Evolutionary conservation across 1,140 invertebrate genomes (phyloP).

Genomic region (Diuraphis noxia): DNA sequence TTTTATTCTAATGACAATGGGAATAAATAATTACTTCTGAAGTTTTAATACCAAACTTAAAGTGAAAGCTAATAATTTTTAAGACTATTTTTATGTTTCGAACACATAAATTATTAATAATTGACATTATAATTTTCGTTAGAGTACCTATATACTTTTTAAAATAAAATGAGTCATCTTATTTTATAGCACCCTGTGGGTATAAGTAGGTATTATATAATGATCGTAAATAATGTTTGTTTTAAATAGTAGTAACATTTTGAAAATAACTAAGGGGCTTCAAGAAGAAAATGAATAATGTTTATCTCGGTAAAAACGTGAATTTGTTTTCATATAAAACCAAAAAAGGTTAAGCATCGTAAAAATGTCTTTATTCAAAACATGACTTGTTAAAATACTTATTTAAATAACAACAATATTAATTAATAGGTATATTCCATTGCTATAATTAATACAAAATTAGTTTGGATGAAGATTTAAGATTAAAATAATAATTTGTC

Average conservation of each 20-base stretch:
- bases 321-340: background rate
- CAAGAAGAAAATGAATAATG: background rate
- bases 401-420: background rate
- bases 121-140: background rate
- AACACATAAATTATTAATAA: constrained; percentile 3
- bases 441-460: background rate
- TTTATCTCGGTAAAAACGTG: background rate
- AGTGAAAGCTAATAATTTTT: background rate
- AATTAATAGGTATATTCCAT: background rate
- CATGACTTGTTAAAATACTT: background rate
- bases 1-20: background rate
- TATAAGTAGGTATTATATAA: background rate
- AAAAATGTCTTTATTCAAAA: background rate
- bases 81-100: background rate
- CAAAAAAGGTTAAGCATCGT: background rate
- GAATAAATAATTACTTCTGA: background rate
- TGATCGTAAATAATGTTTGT: background rate
- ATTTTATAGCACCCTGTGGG: constrained; percentile 13
- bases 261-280: background rate
- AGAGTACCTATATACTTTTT: background rate
- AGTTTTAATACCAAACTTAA: background rate
- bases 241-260: constrained; percentile 29
- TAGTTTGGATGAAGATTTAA: background rate
- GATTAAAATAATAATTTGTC: background rate
- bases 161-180: constrained; percentile 7